Base-by-base conservation (phyloP, 1,140 invertebrate species). In the Trachymyrmex septentrionalis region DNA sequence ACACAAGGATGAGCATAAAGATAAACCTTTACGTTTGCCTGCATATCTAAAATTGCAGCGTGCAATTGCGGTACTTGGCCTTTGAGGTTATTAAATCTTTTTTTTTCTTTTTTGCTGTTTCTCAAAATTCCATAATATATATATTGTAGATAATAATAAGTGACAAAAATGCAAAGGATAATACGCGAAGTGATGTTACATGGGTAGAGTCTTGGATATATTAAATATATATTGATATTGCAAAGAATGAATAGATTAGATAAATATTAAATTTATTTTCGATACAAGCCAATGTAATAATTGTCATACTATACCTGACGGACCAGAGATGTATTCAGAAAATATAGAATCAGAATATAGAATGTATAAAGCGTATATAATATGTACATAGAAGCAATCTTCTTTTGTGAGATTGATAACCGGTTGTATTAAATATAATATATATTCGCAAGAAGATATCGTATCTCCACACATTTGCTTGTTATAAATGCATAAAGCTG, bases 21-120 rank as follows among this genome's bases (percentile, higher is more conserved):
- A 84, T 84, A 63, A 59, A 61, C 44, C 57, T 27, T 73, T 75
- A 71, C 14, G 24, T 73, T 84, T 50, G 80, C 80, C 80, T 84
- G 80, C 69, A 63, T 84, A 84, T 84, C 27, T 73, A 75, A 75
- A 61, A 84, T 84, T 71, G 91, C 73, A 85, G 75, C 81, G 81
- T 78, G 91, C 89, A 93, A 93, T 93, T 93, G 88, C 88, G 88
- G 85, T 88, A 92, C 87, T 92, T 91, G 88, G 88, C 89, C 87
- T 88, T 88, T 78, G 86, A 90, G 84, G 84, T 64, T 86, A 55
- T 34, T 19, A 19, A 69, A 48, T 72, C 10, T 27, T 16, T 67
- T 67, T 67, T 67, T 21, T 57, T 78, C 50, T 44, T 61, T 61
- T 48, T n/a, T 34, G 38, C 19, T 50, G 21, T 21, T 30, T 34